These are phyloP conservation scores for Drosophila nannoptera DNA, from an alignment of 1,140 invertebrate genomes.

Conservation along the genomic window DNA sequence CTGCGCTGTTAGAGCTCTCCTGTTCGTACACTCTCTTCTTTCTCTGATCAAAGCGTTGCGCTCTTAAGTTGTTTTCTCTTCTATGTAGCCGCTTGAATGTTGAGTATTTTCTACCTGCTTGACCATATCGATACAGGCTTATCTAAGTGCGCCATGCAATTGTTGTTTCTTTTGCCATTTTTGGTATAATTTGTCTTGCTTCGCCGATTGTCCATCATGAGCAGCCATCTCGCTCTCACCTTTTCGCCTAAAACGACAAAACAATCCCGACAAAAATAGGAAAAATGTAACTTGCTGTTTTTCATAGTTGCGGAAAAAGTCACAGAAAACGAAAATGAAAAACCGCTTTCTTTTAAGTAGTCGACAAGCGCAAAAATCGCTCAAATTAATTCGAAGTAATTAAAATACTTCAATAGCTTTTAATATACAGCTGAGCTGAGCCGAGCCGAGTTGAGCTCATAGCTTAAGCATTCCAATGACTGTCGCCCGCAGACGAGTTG, in stretches of 20 bases:
- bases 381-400: constrained; percentile 38
- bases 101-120: constrained; percentile 42
- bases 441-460: constrained; percentile 40
- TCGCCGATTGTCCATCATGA: constrained; percentile 40
- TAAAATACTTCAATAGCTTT: constrained; percentile 42
- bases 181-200: constrained; percentile 50
- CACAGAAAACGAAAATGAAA: constrained; percentile 8
- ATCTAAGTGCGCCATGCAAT: constrained; percentile 36
- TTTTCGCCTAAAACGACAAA: constrained; percentile 33
- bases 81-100: background rate
- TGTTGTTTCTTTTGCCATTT: constrained; percentile 48
- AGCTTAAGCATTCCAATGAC: constrained; percentile 37
- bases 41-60: background rate
- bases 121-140: constrained; percentile 33
- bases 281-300: constrained; percentile 47
- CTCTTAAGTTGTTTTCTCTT: constrained; percentile 17
- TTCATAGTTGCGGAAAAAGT: constrained; percentile 32
- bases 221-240: constrained; percentile 7
- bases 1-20: background rate
- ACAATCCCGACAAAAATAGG: constrained; percentile 34
- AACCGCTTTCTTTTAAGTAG: constrained; percentile 34
- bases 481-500: constrained; percentile 26
- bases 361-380: constrained; percentile 12
- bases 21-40: background rate
- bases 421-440: constrained; percentile 24